Evolutionary conservation across 2,113 vertebrate species (phyloP).

Genomic region (Orthonyx spaldingii): DNA sequence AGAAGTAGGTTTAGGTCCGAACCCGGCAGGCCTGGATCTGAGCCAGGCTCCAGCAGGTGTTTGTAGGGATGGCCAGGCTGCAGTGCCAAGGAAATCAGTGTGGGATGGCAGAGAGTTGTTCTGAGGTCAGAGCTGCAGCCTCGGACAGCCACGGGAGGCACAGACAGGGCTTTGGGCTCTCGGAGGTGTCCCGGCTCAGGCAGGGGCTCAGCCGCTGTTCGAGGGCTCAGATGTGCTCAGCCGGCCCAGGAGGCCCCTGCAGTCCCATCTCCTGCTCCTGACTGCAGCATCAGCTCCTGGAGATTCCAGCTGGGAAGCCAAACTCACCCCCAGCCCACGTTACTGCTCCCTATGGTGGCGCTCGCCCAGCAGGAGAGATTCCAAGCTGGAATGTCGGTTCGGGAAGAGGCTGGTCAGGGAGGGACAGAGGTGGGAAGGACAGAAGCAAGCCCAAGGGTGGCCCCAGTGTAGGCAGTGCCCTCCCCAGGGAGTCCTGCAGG

Average conservation of each 20-base stretch:
- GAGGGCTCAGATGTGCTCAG: not conserved
- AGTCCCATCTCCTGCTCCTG: not conserved
- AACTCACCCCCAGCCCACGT: accelerated
- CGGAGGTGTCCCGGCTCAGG: not conserved
- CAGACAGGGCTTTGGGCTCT: not conserved
- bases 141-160: not conserved
- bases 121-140: not conserved
- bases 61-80: not conserved
- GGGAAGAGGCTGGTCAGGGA: not conserved
- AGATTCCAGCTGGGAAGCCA: accelerated
- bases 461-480: not conserved
- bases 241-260: too few relatives aligned
- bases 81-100: not conserved
- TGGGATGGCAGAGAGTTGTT: not conserved
- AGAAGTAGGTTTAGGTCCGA: not conserved
- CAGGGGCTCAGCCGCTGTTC: not conserved
- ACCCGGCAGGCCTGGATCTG: not conserved
- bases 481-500: not conserved
- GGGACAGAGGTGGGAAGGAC: not conserved
- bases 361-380: not conserved
- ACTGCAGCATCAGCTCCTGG: not conserved
- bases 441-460: not conserved
- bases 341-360: accelerated
- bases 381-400: accelerated
- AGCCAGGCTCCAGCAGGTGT: not conserved